Evolutionary conservation across 2,888 invertebrate species (phyloP).

Genomic region (Pterobdella sp.): DNA sequence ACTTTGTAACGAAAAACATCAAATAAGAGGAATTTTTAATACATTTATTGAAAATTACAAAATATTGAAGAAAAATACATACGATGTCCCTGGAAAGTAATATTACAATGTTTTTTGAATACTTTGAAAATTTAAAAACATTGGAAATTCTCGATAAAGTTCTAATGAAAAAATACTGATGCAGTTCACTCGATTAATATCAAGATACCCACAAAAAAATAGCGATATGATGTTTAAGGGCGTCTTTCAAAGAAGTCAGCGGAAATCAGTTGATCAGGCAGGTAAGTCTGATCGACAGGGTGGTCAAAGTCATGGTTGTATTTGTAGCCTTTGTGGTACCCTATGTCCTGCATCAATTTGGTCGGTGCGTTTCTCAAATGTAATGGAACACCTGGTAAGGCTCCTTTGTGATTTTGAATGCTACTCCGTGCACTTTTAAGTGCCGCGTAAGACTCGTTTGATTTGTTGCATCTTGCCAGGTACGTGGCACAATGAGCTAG

Average conservation of each 20-base stretch:
- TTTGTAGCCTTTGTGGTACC: slow-evolving; percentile 53
- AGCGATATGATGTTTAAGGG: no score
- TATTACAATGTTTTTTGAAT: no score
- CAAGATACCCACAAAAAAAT: no score
- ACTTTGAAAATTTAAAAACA: no score
- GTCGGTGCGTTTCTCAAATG: slow-evolving; percentile 74
- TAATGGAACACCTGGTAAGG: slow-evolving; percentile 67
- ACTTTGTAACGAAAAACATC: no score
- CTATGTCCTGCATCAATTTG: slow-evolving; percentile 65
- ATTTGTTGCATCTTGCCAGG: slow-evolving; percentile 69
- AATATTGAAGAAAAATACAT: no score
- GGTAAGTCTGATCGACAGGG: slow-evolving; percentile 44
- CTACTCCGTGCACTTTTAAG: slow-evolving; percentile 58
- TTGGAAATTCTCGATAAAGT: no score
- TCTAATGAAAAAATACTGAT: no score
- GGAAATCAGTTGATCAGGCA: slow-evolving; percentile 43
- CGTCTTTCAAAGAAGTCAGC: slow-evolving; percentile 45
- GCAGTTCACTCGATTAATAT: no score
- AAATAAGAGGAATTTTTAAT: no score
- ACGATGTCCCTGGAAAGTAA: no score
- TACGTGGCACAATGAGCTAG: slow-evolving; percentile 70
- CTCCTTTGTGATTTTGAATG: slow-evolving; percentile 61
- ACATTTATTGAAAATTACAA: no score
- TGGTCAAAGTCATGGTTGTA: slow-evolving; percentile 42
- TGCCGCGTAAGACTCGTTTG: slow-evolving; percentile 59